Evolutionary conservation across 2,888 invertebrate species (phyloP).

Genomic region (Microdon myrmicae): DNA sequence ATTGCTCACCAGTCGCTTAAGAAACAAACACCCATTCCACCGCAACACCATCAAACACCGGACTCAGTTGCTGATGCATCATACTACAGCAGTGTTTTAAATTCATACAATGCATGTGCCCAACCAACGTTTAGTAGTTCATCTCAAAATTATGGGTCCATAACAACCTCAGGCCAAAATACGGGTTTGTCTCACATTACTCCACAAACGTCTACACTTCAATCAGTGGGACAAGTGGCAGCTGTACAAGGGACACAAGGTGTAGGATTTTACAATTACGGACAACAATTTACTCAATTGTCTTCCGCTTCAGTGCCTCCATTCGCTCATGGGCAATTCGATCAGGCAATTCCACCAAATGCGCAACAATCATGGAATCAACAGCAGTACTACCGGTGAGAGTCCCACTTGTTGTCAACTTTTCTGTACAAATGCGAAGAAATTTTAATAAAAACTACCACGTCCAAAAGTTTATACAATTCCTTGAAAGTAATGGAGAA

Average conservation of each 20-base stretch:
- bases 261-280: slow-evolving; percentile 39
- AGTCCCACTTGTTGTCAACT: neutral
- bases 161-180: slow-evolving; percentile 13
- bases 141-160: slow-evolving; percentile 28
- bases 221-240: neutral
- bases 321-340: slow-evolving; percentile 32
- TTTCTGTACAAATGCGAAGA: slow-evolving; percentile 15
- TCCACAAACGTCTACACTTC: slow-evolving; percentile 1
- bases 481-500: neutral
- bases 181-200: slow-evolving; percentile 10
- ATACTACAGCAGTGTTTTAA: slow-evolving; percentile 63
- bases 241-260: slow-evolving; percentile 30
- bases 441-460: slow-evolving; percentile 11
- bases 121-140: slow-evolving; percentile 28
- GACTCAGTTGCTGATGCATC: slow-evolving; percentile 64
- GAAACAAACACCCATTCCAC: slow-evolving; percentile 57
- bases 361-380: slow-evolving; percentile 30
- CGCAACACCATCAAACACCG: slow-evolving; percentile 57
- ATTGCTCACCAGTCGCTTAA: slow-evolving; percentile 62
- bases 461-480: too few relatives aligned
- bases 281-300: slow-evolving; percentile 34
- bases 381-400: slow-evolving; percentile 40
- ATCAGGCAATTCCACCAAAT: slow-evolving; percentile 24
- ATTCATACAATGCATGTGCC: slow-evolving; percentile 57
- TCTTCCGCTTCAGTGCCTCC: slow-evolving; percentile 13